A percentile compares a stretch with the other conserved stretches of the same genome.
phyloP scores from a whole-genome alignment of 2,797 vertebrate genomes.

The Cirrhinus mrigala region DNA sequence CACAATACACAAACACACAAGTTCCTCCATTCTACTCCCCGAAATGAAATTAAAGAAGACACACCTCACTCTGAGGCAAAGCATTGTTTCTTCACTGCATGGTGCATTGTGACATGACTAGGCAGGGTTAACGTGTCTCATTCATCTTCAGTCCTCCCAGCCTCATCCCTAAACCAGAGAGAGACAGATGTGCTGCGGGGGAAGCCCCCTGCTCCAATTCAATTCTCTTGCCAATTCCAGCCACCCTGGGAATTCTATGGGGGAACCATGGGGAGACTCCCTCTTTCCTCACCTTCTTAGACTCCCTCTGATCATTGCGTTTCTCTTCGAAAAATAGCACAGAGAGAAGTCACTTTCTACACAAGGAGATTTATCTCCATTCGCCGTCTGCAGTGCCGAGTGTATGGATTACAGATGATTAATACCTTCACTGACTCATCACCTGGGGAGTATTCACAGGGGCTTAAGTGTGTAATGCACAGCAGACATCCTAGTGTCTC shows the following conservation, averaged over 20 bases:
- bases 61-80: constrained; percentile 66
- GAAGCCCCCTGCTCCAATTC: constrained; percentile 38
- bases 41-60: constrained; percentile 62
- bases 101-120: constrained; percentile 65
- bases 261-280: constrained; percentile 39
- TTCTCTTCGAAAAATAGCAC: constrained; percentile 33
- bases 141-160: constrained; percentile 71
- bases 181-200: constrained; percentile 69
- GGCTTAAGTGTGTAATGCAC: constrained; percentile 54
- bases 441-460: constrained; percentile 49
- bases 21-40: constrained; percentile 51
- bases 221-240: constrained; percentile 42
- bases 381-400: constrained; percentile 42
- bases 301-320: constrained; percentile 16
- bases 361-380: constrained; percentile 28
- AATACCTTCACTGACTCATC: constrained; percentile 58
- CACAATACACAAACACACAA: not conserved
- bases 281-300: constrained; percentile 43
- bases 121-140: constrained; percentile 71
- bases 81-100: constrained; percentile 70
- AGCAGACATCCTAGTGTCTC: constrained; percentile 53
- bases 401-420: constrained; percentile 58
- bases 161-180: constrained; percentile 70
- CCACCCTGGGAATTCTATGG: constrained; percentile 34
- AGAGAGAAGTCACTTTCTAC: constrained; percentile 35